Conservation (phyloP, 1,140 invertebrate genomes). For the Aphaenogaster ashmeadi region DNA sequence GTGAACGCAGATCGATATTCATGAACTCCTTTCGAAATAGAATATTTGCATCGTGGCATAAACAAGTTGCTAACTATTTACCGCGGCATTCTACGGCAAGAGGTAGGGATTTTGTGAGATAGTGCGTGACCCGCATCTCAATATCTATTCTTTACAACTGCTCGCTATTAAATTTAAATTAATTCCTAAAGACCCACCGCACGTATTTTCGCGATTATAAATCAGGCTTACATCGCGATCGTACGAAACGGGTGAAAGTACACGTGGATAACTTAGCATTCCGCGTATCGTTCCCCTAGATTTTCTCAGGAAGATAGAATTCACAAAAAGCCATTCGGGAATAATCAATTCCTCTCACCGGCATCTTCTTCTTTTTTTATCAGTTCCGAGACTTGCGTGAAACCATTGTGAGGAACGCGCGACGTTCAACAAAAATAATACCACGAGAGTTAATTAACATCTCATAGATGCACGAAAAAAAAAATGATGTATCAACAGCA, state of each 20-base stretch:
- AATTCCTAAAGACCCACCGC: conserved; percentile 23
- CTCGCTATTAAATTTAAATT: conserved; percentile 50
- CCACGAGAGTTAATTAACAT: conserved; percentile 28
- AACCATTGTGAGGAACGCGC: conserved; percentile 22
- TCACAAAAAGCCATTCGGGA: conserved; percentile 50
- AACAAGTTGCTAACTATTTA: conserved; percentile 21
- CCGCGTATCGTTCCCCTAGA: conserved; percentile 23
- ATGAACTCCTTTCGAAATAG: not conserved
- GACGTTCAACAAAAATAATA: not conserved
- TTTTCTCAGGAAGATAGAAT: conserved; percentile 56
- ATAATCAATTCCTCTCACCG: conserved; percentile 46
- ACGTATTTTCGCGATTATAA: conserved; percentile 48
- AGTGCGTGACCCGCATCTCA: conserved; percentile 23
- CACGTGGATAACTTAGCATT: conserved; percentile 44
- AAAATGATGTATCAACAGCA: too few species aligned
- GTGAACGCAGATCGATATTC: not conserved
- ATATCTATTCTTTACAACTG: conserved; percentile 19
- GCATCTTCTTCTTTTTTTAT: not conserved
- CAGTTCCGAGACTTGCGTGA: conserved; percentile 3
- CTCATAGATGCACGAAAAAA: not conserved
- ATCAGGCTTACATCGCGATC: conserved; percentile 21
- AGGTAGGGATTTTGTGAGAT: conserved; percentile 35
- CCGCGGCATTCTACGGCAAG: not conserved
- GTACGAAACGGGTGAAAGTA: conserved; percentile 54
- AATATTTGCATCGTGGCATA: not conserved